Conservation (phyloP, 2,113 vertebrate species). For the Larimichthys polyactis region DNA sequence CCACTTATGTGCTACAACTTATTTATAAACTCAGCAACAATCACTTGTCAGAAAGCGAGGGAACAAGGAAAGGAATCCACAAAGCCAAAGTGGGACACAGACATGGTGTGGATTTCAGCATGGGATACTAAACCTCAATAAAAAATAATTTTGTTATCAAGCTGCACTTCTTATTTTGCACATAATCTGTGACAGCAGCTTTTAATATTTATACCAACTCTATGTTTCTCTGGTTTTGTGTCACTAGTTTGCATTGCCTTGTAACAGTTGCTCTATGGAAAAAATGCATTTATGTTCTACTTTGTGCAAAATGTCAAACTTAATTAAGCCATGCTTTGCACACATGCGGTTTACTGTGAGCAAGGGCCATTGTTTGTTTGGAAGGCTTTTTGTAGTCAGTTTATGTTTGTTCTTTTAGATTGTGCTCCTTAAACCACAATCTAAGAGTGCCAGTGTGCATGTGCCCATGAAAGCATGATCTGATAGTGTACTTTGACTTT, state of each 20-base stretch:
- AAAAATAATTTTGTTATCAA: slow-evolving; percentile 26
- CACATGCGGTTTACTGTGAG: slow-evolving; percentile 20
- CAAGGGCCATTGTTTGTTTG: slow-evolving; percentile 38
- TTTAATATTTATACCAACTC: slow-evolving; percentile 18
- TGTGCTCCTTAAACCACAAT: slow-evolving; percentile 53
- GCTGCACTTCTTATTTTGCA: slow-evolving; percentile 65
- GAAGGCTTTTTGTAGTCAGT: slow-evolving; percentile 38
- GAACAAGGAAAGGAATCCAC: slow-evolving; percentile 64
- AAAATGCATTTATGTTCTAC: slow-evolving; percentile 38
- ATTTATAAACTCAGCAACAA: neutral
- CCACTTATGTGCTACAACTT: neutral
- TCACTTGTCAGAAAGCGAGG: slow-evolving; percentile 37
- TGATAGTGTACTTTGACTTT: slow-evolving; percentile 43
- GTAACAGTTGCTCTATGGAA: slow-evolving; percentile 24
- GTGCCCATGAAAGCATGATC: slow-evolving; percentile 73
- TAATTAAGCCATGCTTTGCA: slow-evolving; percentile 31
- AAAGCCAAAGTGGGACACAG: slow-evolving; percentile 66
- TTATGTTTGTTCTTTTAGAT: slow-evolving; percentile 64
- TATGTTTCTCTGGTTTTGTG: slow-evolving; percentile 44
- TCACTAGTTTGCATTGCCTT: slow-evolving; percentile 41
- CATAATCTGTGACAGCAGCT: slow-evolving; percentile 42
- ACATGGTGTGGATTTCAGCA: slow-evolving; percentile 69
- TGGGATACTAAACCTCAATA: slow-evolving; percentile 57
- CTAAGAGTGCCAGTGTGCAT: slow-evolving; percentile 72
- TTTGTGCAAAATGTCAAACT: slow-evolving; percentile 31